phyloP scores from a whole-genome alignment of 1,140 invertebrate species.

The Dufourea novaeangliae region DNA sequence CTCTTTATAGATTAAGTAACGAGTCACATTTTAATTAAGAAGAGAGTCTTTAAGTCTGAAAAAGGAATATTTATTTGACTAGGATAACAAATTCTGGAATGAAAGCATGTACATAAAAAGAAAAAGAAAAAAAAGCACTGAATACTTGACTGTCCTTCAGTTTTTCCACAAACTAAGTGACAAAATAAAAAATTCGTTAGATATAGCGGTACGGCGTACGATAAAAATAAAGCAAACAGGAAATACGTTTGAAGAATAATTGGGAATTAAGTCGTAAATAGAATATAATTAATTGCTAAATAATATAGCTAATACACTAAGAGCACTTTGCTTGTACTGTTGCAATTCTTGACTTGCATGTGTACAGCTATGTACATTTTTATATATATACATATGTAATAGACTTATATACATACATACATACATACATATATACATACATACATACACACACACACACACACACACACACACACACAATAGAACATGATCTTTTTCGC shows the following conservation, averaged over 20 bases:
- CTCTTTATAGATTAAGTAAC: constrained; percentile 42
- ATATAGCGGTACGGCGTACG: constrained; percentile 63
- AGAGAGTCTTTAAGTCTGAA: constrained; percentile 56
- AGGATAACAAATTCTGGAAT: constrained; percentile 51
- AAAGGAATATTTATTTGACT: constrained; percentile 56
- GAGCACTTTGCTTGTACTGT: constrained; percentile 76
- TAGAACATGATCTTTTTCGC: constrained; percentile 58
- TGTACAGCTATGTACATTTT: constrained; percentile 78
- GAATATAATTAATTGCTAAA: constrained; percentile 71
- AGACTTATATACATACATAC: no score
- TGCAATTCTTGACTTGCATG: constrained; percentile 76
- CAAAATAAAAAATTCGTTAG: constrained; percentile 53
- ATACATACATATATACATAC: no score
- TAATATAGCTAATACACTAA: constrained; percentile 72
- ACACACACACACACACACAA: no score
- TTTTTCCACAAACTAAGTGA: constrained; percentile 64
- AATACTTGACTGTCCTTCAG: constrained; percentile 53
- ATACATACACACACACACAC: no score
- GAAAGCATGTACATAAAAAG: constrained; percentile 59
- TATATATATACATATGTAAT: no score
- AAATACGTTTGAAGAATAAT: constrained; percentile 68
- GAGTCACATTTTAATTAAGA: constrained; percentile 43
- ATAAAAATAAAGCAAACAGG: constrained; percentile 64
- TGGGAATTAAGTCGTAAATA: constrained; percentile 68
- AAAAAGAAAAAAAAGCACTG: no score